Percentiles rank a stretch among this genome's conserved stretches.
phyloP scores from a whole-genome alignment of 1,140 invertebrate species.

The Micrasema longulum region DNA sequence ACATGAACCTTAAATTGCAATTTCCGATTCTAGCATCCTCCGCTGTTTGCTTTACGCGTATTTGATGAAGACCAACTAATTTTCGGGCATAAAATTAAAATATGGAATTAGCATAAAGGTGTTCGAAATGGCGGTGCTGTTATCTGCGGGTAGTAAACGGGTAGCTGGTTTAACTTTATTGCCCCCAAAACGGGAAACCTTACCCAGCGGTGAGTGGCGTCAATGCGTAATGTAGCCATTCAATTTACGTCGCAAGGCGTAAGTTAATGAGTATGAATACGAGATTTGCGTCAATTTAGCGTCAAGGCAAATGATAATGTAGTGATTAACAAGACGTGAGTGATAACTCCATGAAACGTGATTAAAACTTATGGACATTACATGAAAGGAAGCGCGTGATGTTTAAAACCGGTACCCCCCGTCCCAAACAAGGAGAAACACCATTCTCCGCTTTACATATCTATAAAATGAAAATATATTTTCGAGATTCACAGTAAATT shows the following conservation, averaged over 20 bases:
- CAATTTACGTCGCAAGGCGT: background rate
- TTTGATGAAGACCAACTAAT: too few species aligned
- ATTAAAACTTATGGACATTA: background rate
- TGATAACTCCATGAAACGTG: background rate
- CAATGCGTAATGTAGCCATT: background rate
- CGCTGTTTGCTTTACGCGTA: too few species aligned
- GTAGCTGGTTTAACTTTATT: conserved; percentile 8
- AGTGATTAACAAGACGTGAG: conserved; percentile 12
- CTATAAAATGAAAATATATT: too few species aligned
- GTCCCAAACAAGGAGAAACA: too few species aligned
- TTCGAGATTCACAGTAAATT: too few species aligned
- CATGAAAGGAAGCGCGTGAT: conserved; percentile 11
- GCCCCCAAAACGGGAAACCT: conserved; percentile 16
- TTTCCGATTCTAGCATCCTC: too few species aligned
- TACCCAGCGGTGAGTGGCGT: background rate
- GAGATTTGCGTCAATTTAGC: conserved; percentile 27
- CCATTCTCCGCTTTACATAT: too few species aligned
- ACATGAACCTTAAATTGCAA: too few species aligned
- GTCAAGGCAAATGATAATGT: conserved; percentile 12
- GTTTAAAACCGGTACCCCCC: too few species aligned
- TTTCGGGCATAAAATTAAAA: too few species aligned
- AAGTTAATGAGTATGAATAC: conserved; percentile 8
- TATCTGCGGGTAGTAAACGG: conserved; percentile 12
- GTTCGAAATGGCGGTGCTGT: background rate
- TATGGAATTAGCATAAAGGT: too few species aligned